Conservation (phyloP, 2,888 invertebrate species). For the Eristalinus aeneus region DNA sequence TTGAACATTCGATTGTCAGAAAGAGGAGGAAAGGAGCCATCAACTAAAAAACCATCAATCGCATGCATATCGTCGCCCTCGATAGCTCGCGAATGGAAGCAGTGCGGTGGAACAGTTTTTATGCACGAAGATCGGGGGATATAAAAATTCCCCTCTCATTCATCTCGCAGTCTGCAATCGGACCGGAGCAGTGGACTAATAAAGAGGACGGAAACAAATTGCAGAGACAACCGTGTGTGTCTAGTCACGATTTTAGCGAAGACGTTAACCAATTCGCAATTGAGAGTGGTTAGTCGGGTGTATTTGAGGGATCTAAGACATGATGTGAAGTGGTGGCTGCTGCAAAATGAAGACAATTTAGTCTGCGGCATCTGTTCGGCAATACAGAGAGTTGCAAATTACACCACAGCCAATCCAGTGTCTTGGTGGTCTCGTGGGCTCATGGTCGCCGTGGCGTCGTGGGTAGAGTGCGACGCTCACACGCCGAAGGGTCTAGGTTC, state of each 20-base stretch:
- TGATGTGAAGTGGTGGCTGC: no score
- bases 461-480: no score
- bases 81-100: background rate
- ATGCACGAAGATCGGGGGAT: background rate
- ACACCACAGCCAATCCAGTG: no score
- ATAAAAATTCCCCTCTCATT: background rate
- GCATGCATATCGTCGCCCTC: background rate
- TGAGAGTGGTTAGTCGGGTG: background rate
- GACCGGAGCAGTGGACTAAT: background rate
- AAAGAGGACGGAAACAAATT: background rate
- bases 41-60: slow-evolving; percentile 25
- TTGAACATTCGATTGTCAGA: slow-evolving; percentile 42
- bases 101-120: slow-evolving; percentile 1
- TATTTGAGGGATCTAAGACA: background rate
- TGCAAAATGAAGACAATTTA: no score
- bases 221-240: background rate
- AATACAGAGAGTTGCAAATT: no score
- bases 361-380: no score
- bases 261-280: background rate
- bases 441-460: no score
- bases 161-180: background rate
- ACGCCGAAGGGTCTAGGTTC: no score
- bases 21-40: slow-evolving; percentile 19
- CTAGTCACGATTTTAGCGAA: background rate
- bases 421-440: no score